These are phyloP conservation scores for Himalopsyche japonica DNA, from an alignment of 2,888 invertebrate genomes.

Conservation along the genomic window DNA sequence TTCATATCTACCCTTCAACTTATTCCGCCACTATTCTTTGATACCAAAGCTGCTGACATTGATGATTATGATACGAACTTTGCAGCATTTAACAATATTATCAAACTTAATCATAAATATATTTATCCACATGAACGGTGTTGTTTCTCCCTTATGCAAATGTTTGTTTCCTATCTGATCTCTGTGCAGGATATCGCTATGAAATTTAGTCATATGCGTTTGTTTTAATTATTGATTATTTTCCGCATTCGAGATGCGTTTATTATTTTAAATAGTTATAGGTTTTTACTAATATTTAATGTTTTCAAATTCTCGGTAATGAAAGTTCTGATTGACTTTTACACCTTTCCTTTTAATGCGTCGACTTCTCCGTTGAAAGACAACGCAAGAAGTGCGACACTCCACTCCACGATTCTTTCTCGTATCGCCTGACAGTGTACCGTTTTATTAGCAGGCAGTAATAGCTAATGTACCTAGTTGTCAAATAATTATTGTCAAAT, in stretches of 20 bases:
- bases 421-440: constrained; percentile 26
- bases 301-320: background rate
- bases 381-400: background rate
- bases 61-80: background rate
- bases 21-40: constrained; percentile 7
- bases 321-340: background rate
- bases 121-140: background rate
- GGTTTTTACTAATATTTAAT: constrained; percentile 17
- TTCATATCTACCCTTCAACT: constrained; percentile 15
- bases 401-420: background rate
- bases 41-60: constrained; percentile 4
- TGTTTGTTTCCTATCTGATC: background rate
- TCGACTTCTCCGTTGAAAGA: background rate
- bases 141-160: background rate
- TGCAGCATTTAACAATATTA: background rate
- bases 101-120: background rate
- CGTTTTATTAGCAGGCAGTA: constrained; percentile 27
- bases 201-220: background rate
- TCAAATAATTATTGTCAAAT: constrained; percentile 13
- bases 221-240: constrained; percentile 3
- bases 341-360: background rate
- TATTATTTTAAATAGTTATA: constrained; percentile 22
- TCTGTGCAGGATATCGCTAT: background rate
- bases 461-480: constrained; percentile 39
- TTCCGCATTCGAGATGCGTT: constrained; percentile 6